A percentile compares a stretch with the other conserved stretches of the same genome.
Evolutionary conservation across 2,113 vertebrate species (phyloP).

Genomic region (Corythornis cristatus): DNA sequence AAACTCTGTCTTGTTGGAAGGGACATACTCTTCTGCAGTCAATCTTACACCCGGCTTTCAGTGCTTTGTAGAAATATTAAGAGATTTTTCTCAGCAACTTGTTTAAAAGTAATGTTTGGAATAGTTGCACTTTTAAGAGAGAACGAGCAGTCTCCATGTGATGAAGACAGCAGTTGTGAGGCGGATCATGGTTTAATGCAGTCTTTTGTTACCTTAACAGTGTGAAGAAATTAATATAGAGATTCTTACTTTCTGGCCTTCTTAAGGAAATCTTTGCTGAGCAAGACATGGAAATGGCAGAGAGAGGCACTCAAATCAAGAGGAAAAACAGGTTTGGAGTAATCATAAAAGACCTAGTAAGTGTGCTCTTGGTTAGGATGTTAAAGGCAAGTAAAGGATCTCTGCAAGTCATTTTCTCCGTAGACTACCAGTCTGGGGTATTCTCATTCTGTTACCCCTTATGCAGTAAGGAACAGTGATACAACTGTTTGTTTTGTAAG

Average conservation of each 20-base stretch:
- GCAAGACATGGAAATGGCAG: neutral
- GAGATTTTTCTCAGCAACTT: neutral
- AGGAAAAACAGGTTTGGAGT: neutral
- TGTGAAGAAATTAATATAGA: neutral
- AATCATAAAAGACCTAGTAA: neutral
- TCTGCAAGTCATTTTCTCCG: neutral
- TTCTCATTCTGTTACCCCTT: neutral
- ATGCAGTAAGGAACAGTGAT: neutral
- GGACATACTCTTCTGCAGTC: neutral
- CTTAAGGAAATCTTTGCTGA: neutral
- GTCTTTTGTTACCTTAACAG: neutral
- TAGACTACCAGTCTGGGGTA: neutral
- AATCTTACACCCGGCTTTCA: neutral
- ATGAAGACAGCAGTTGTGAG: neutral
- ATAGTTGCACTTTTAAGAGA: neutral
- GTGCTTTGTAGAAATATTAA: neutral
- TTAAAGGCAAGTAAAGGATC: neutral
- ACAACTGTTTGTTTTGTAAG: neutral
- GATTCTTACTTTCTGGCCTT: neutral
- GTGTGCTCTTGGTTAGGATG: neutral
- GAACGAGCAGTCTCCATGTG: neutral
- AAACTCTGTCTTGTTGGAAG: neutral
- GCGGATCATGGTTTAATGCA: fast-evolving
- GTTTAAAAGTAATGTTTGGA: neutral
- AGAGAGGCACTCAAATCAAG: neutral